phyloP scores from a whole-genome alignment of 2,888 invertebrate genomes.

The Eledona agricola region DNA sequence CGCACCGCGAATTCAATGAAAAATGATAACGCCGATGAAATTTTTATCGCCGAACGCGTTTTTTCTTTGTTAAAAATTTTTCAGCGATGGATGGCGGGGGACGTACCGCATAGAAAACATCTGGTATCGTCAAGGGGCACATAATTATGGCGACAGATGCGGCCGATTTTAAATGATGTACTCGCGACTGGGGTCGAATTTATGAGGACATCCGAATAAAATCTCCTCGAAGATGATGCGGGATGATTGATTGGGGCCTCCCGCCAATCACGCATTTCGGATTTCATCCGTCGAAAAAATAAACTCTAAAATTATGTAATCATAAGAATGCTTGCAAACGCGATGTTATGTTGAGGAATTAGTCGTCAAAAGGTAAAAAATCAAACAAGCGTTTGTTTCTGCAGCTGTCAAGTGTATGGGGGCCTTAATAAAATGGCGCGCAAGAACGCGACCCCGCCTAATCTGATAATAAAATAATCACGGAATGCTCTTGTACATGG shows the following conservation, averaged over 20 bases:
- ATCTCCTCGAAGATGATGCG: conserved; percentile 20
- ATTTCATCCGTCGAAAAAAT: too few relatives aligned
- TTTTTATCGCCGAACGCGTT: conserved; percentile 8
- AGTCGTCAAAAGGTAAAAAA: too few relatives aligned
- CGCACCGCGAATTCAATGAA: conserved; percentile 16
- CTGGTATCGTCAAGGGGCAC: conserved; percentile 33
- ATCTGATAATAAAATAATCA: conserved; percentile 45
- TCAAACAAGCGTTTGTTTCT: too few relatives aligned
- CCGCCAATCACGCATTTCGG: too few relatives aligned
- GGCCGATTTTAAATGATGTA: conserved; percentile 36
- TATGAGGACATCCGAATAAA: conserved; percentile 33
- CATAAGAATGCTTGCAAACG: too few relatives aligned
- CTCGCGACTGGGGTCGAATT: conserved; percentile 32
- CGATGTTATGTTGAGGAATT: too few relatives aligned
- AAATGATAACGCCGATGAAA: conserved; percentile 14
- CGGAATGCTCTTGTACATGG: conserved; percentile 34
- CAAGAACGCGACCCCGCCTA: too few relatives aligned
- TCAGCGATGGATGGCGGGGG: background rate
- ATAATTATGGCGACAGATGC: conserved; percentile 38
- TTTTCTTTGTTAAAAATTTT: conserved; percentile 7
- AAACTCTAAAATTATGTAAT: too few relatives aligned
- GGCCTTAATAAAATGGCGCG: too few relatives aligned
- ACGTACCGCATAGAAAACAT: conserved; percentile 12
- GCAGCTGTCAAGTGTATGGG: too few relatives aligned
- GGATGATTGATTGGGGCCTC: conserved; percentile 36